These are phyloP conservation scores for Pedetes capensis DNA, from an alignment of 2,113 vertebrate genomes.

Conservation along the genomic window DNA sequence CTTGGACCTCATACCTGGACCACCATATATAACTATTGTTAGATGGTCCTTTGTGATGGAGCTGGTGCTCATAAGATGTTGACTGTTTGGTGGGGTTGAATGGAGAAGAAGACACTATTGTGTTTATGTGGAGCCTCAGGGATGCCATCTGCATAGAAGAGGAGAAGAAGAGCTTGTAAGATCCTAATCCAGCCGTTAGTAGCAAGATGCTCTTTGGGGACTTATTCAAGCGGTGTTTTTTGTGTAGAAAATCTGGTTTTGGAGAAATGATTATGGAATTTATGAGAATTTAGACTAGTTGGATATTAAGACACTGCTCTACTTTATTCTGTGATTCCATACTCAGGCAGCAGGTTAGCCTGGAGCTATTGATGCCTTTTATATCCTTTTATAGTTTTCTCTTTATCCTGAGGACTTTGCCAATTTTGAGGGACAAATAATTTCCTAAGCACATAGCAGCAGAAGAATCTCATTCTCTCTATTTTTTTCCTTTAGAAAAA, in stretches of 20 bases:
- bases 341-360: neutral
- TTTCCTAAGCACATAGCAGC: neutral
- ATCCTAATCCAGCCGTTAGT: neutral
- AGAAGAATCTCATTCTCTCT: neutral
- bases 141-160: neutral
- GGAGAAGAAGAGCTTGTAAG: neutral
- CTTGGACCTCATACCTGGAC: neutral
- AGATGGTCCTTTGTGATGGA: too few species aligned
- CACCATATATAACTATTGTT: too few species aligned
- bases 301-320: neutral
- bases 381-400: constrained; percentile 4
- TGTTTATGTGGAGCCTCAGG: neutral
- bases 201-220: neutral
- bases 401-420: neutral
- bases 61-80: neutral
- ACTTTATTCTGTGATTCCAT: neutral
- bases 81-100: neutral
- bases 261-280: neutral
- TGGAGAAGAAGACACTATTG: neutral
- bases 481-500: neutral
- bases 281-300: neutral
- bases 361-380: neutral
- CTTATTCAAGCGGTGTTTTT: neutral
- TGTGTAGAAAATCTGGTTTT: neutral
- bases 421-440: neutral